These are phyloP conservation scores for Plectrocnemia conspersa DNA, from an alignment of 1,140 invertebrate genomes.

Conservation along the genomic window DNA sequence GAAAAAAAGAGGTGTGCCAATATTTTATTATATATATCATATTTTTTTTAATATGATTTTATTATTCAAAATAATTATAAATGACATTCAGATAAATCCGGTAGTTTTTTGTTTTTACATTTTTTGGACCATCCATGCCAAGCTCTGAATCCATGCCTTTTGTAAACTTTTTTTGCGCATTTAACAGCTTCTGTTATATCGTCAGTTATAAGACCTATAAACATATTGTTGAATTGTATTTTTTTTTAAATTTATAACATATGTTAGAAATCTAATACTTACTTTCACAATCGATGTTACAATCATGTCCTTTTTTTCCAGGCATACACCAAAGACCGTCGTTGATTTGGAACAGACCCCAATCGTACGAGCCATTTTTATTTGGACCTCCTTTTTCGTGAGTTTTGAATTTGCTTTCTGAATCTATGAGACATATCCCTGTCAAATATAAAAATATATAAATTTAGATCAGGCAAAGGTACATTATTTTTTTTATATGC, in stretches of 20 bases:
- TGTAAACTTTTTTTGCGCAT: constrained; percentile 44
- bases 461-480: too few species aligned
- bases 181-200: constrained; percentile 38
- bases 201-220: constrained; percentile 38
- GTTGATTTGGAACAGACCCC: constrained; percentile 38
- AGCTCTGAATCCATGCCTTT: constrained; percentile 40
- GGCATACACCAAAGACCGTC: constrained; percentile 28
- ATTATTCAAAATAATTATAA: too few species aligned
- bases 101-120: constrained; percentile 35
- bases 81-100: constrained; percentile 7
- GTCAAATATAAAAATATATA: too few species aligned
- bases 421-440: constrained; percentile 35
- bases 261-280: constrained; percentile 8
- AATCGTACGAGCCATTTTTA: constrained; percentile 34
- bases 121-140: constrained; percentile 47
- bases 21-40: too few species aligned
- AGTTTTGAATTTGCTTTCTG: constrained; percentile 36
- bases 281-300: constrained; percentile 26
- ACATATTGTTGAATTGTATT: not conserved
- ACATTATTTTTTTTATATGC: too few species aligned
- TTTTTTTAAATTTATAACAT: not conserved
- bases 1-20: too few species aligned
- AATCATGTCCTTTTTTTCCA: constrained; percentile 25
- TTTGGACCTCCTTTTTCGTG: constrained; percentile 26
- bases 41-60: too few species aligned